Base-by-base conservation (phyloP, 2,113 vertebrate species). In the Gallinago undulata region DNA sequence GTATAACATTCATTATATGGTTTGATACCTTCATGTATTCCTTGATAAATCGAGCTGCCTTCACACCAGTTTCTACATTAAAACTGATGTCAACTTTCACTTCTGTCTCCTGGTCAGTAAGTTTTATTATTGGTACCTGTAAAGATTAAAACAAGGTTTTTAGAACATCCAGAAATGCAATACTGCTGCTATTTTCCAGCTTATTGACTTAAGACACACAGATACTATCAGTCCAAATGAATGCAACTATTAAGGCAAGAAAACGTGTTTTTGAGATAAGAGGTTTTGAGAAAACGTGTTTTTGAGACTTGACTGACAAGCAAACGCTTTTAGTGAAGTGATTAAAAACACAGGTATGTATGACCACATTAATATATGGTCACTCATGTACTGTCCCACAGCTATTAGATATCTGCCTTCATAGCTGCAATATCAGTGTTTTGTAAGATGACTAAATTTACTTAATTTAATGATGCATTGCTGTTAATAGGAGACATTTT, bases 31-130 rank as follows among this genome's bases (percentile, higher is more conserved):
- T 99, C 94, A 99, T 98, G 74, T 99, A 99, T 78, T 99, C 99
- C 98, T 99, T 99, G 95, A 99, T 99, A 97, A 99, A 99, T 93
- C 98, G 98, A 31, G 99, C 99, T 68, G 99, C 99, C 98, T 99
- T 99, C 77, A 99, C 99, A 37, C 99, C 99, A 48, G 99, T 99
- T 98, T 99, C 99, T 87, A 99, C 99, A 60, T 99, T 99, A 96
- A 99, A 99, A 97, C 99, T 99, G 98, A 99, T 99, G 98, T 99
- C 99, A 67, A 99, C 99, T 98, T 99, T 99, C 47, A 99, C 99
- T 70, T 99, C 99, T 1, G 99, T 99, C 97, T 99, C 99, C 98
- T 99, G 99, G 98, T 99, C 99, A 17, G 99, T 99, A 94, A 99
- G 98, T 95, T 99, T 99, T 96, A 99, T 99, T 97, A 99, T 99